A percentile compares a stretch with the other conserved stretches of the same genome.
Conservation (phyloP, 2,113 vertebrate genomes). For the Eretmodus cyanostictus region DNA sequence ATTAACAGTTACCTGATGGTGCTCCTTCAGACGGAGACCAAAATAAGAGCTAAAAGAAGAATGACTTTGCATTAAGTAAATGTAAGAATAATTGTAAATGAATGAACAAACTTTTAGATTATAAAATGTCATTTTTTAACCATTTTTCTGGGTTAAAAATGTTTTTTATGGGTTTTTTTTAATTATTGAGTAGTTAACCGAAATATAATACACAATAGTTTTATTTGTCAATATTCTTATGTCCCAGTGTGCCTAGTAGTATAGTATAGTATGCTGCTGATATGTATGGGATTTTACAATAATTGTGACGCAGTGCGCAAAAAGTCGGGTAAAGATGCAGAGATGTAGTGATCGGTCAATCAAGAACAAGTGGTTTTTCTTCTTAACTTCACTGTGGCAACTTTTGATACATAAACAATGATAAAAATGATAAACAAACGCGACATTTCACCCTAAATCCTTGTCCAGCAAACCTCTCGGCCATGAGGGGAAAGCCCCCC, state of each 20-base stretch:
- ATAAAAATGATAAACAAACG: neutral
- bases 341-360: neutral
- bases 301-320: neutral
- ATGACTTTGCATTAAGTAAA: neutral
- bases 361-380: neutral
- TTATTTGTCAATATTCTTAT: neutral
- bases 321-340: neutral
- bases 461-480: neutral
- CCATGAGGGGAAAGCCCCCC: neutral
- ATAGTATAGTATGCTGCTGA: neutral
- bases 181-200: rapidly evolving
- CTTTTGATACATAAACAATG: neutral
- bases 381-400: neutral
- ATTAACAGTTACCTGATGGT: neutral
- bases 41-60: neutral
- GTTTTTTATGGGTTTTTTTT: neutral
- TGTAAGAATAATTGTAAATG: neutral
- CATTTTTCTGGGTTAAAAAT: neutral
- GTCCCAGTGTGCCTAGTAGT: neutral
- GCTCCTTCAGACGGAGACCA: neutral
- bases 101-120: neutral
- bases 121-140: neutral
- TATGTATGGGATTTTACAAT: neutral
- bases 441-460: neutral
- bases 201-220: neutral